These are phyloP conservation scores for Apis laboriosa DNA, from an alignment of 1,140 invertebrate genomes.

Conservation along the genomic window DNA sequence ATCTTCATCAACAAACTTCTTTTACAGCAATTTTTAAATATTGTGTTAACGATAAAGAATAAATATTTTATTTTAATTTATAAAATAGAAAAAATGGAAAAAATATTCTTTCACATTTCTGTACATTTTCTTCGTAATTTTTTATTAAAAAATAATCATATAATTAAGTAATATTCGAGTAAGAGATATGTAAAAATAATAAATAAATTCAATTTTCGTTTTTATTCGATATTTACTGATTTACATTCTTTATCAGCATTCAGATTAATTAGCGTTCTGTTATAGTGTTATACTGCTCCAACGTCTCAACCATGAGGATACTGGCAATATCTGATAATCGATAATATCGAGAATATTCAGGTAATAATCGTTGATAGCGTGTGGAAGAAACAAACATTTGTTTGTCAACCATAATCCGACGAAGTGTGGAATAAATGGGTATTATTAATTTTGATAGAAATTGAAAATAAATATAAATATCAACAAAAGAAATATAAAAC, in stretches of 20 bases:
- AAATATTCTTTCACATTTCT: too few relatives aligned
- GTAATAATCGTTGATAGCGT: conserved; percentile 46
- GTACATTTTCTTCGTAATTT: too few relatives aligned
- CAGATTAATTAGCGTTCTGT: conserved; percentile 55
- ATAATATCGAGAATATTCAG: conserved; percentile 58
- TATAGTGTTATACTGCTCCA: conserved; percentile 27
- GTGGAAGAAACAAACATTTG: conserved; percentile 41
- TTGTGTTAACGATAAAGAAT: too few relatives aligned
- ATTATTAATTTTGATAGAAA: background rate
- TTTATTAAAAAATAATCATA: too few relatives aligned
- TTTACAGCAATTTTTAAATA: background rate
- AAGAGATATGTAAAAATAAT: too few relatives aligned
- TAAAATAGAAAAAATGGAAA: too few relatives aligned
- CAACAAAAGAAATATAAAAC: background rate
- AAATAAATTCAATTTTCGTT: too few relatives aligned
- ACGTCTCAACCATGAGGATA: conserved; percentile 34
- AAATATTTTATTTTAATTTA: too few relatives aligned
- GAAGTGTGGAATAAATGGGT: background rate
- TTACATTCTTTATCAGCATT: conserved; percentile 26
- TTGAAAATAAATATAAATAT: too few relatives aligned
- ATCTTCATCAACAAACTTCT: background rate
- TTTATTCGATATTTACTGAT: background rate
- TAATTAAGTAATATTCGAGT: background rate
- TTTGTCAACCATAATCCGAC: conserved; percentile 1
- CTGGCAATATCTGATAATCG: conserved; percentile 49